Evolutionary conservation across 2,113 vertebrate species (phyloP).

Genomic region (Noctilio leporinus): DNA sequence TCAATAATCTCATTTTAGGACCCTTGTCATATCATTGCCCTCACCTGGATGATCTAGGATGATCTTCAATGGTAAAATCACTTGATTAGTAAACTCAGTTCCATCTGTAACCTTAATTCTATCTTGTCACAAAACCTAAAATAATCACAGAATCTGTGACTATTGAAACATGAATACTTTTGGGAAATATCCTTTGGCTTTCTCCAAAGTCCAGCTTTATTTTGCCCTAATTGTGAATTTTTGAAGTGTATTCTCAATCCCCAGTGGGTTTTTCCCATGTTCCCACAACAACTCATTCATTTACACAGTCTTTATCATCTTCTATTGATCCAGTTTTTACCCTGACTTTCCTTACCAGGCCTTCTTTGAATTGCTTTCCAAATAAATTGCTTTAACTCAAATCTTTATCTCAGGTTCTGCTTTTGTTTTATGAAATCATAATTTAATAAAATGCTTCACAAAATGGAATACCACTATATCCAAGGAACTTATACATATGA

Average conservation of each 20-base stretch:
- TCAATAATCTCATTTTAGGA: neutral
- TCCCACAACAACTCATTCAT: neutral
- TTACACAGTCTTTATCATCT: neutral
- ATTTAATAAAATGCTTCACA: no score
- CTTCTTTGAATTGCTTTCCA: neutral
- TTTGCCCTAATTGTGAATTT: neutral
- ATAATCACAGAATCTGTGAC: neutral
- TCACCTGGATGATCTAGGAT: neutral
- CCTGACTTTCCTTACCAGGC: neutral
- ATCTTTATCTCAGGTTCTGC: no score
- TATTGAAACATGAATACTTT: no score
- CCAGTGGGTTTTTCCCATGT: neutral
- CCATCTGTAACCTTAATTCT: neutral
- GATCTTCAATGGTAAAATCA: neutral
- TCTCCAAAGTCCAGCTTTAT: neutral
- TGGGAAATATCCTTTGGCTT: neutral
- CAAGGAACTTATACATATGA: no score
- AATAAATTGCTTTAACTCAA: neutral
- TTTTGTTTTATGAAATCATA: no score
- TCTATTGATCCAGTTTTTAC: neutral
- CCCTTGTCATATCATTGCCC: no score
- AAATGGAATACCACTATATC: no score
- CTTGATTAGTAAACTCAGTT: neutral
- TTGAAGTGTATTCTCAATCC: neutral
- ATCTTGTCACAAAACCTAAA: neutral